These are phyloP conservation scores for Daboia siamensis DNA, from an alignment of 2,113 vertebrate genomes.

Conservation along the genomic window DNA sequence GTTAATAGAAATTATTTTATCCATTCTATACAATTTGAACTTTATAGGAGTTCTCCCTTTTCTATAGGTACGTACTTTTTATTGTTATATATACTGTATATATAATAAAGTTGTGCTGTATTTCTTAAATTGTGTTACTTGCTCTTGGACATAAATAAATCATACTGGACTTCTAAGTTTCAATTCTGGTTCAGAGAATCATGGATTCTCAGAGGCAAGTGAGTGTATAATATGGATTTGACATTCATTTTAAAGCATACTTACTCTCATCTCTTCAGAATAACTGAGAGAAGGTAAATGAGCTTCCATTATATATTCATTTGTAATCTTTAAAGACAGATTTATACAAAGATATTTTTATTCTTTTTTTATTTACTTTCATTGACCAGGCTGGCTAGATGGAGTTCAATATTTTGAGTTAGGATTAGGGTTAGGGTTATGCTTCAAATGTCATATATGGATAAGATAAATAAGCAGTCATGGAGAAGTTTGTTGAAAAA, in stretches of 20 bases:
- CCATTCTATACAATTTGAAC: background rate
- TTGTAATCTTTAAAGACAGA: background rate
- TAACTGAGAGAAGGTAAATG: background rate
- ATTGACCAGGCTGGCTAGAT: background rate
- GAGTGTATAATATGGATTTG: background rate
- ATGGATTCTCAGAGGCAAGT: background rate
- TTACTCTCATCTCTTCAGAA: background rate
- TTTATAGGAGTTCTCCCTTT: background rate
- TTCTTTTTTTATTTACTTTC: background rate
- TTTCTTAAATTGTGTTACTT: background rate
- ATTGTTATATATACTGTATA: background rate
- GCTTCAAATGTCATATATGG: background rate
- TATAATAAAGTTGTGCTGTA: background rate
- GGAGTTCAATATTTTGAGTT: background rate
- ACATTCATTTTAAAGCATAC: background rate
- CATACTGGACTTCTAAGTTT: background rate
- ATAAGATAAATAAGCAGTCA: background rate
- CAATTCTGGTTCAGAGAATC: background rate
- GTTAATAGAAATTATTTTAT: background rate
- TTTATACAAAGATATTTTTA: background rate
- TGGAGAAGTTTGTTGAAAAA: background rate
- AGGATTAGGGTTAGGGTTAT: no score
- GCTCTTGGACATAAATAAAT: background rate
- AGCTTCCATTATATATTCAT: background rate
- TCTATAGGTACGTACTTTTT: background rate